Evolutionary conservation across 2,113 vertebrate species (phyloP).

Genomic region (Leptocoma aspasia): DNA sequence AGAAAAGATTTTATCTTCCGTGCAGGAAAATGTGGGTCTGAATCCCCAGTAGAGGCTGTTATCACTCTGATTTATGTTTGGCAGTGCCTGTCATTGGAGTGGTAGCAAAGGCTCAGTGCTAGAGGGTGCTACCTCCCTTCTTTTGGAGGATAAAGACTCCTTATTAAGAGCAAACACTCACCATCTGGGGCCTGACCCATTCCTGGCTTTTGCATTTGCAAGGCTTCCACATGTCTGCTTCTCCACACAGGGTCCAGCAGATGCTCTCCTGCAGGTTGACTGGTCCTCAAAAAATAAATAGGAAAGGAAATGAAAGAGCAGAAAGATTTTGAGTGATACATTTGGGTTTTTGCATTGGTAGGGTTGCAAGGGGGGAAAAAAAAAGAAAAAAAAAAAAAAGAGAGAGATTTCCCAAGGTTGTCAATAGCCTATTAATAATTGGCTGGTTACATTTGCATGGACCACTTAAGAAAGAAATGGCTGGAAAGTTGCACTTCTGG

Average conservation of each 20-base stretch:
- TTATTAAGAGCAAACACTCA: constrained; percentile 56
- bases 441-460: background rate
- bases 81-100: constrained; percentile 38
- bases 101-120: constrained; percentile 69
- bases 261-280: constrained; percentile 34
- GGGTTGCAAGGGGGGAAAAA: background rate
- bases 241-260: constrained; percentile 16
- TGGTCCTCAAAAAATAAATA: background rate
- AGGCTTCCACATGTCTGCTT: constrained; percentile 29
- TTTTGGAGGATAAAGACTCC: constrained; percentile 51
- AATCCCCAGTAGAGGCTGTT: constrained; percentile 63
- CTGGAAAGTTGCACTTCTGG: constrained; percentile 43
- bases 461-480: constrained; percentile 41
- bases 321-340: background rate
- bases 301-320: background rate
- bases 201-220: constrained; percentile 41
- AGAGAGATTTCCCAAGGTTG: background rate
- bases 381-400: too few relatives aligned
- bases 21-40: constrained; percentile 49
- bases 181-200: constrained; percentile 71
- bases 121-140: constrained; percentile 65
- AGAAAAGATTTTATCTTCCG: constrained; percentile 69
- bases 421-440: background rate
- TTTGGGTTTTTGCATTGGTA: rapidly evolving
- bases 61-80: constrained; percentile 57